Evolutionary conservation across 2,113 vertebrate species (phyloP).

Genomic region (Spea bombifrons): DNA sequence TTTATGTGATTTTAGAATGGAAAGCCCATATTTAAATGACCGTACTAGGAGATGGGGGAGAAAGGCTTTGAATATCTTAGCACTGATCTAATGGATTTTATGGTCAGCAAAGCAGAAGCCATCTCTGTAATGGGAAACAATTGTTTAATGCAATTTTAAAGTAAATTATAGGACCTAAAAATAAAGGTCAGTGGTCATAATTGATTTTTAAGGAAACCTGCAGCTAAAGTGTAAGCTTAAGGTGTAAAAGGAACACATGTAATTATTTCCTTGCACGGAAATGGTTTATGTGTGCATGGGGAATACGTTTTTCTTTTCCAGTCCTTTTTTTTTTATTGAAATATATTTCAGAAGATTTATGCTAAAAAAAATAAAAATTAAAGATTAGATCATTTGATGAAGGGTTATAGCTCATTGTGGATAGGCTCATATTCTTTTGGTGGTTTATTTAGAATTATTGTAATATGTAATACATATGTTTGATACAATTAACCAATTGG

Average conservation of each 20-base stretch:
- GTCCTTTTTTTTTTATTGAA: too few species aligned
- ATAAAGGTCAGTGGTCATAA: not conserved
- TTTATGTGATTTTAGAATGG: constrained; percentile 11
- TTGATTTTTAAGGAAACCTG: not conserved
- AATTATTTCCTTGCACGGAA: not conserved
- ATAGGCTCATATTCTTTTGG: too few species aligned
- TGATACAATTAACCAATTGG: too few species aligned
- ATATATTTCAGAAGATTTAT: too few species aligned
- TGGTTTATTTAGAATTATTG: too few species aligned
- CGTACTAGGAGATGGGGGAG: not conserved
- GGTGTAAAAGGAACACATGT: not conserved
- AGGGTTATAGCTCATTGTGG: too few species aligned
- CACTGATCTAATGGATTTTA: not conserved
- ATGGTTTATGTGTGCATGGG: not conserved
- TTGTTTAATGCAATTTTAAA: not conserved
- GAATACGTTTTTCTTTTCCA: too few species aligned
- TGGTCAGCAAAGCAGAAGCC: not conserved
- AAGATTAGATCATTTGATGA: too few species aligned
- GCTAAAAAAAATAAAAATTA: too few species aligned
- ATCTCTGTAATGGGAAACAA: not conserved
- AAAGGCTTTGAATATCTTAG: not conserved
- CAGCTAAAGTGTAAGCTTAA: not conserved
- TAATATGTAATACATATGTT: too few species aligned
- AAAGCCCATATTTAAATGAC: not conserved
- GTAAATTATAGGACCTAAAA: not conserved